Base-by-base conservation (phyloP, 2,113 vertebrate genomes). In the Zapus hudsonius region DNA sequence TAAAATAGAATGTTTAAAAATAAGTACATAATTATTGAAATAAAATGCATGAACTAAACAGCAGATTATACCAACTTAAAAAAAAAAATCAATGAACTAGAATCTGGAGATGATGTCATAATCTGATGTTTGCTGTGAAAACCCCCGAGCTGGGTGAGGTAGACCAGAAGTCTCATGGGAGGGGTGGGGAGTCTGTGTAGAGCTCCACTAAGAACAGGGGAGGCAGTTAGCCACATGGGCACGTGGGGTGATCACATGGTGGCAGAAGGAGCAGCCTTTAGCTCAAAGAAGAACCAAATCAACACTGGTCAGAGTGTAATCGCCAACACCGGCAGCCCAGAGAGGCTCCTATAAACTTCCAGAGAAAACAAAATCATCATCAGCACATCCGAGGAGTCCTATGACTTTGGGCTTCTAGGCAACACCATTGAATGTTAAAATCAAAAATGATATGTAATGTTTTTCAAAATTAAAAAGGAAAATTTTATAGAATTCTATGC, bases 11-110 rank as follows among this genome's bases (percentile, higher is more conserved):
- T 13, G 74, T 61, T 74, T 88, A 42, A 36, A 38, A 83, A 84
- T 84, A 90, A 87, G 31, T 33, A 12, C 66, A 23, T 38, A 47
- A 33, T 47, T 57, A 64, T 44, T 69, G 40, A 92, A 92, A 82
- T 72, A 67, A 73, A 61, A n/a, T 52, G n/a, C 9, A 38, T 59
- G n/a, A 7, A 4, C n/a, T 19, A 61, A 67, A 61, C 10, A 81
- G 22, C 25, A 83, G 75, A 86, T 61, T 61, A 78, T 5, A 2
- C 27, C 13, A 27, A 40, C 38, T 10, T 61, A 25, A 57, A 89
- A 81, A 31, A 3, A 55, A 76, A 38, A 72, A 79, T 57, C 63
- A 55, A 47, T 31, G 81, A 88, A 47, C 4, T 66, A 17, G 22
- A 47, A 89, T 70, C 55, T 25, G 44, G 61, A 23, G 7, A 55